phyloP scores from a whole-genome alignment of 2,113 vertebrate genomes.

The Penelope pileata region DNA sequence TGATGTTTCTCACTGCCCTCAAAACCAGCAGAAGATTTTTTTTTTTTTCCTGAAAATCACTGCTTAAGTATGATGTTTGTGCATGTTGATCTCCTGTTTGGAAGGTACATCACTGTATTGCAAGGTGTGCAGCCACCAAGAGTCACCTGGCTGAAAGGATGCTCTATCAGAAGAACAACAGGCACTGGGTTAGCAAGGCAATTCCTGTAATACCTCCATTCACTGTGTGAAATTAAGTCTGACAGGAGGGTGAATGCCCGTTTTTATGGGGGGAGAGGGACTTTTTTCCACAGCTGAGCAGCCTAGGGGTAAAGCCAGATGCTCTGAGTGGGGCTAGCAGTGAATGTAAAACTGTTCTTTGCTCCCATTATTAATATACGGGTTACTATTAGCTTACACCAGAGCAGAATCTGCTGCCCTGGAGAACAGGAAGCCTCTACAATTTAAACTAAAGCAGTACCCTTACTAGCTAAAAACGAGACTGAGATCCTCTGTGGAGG shows the following conservation, averaged over 20 bases:
- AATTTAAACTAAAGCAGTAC: background rate
- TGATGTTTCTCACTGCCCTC: background rate
- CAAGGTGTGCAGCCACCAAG: background rate
- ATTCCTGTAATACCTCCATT: background rate
- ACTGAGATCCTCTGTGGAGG: background rate
- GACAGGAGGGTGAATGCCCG: too few species aligned
- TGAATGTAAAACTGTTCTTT: background rate
- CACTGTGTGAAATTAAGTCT: background rate
- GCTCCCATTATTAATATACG: background rate
- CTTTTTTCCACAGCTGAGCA: background rate
- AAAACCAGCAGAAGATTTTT: background rate
- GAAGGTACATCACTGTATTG: background rate
- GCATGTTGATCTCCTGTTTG: background rate
- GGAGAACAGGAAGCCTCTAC: background rate
- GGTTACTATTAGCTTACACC: background rate
- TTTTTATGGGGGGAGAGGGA: background rate
- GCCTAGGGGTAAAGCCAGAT: background rate
- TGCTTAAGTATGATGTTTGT: background rate
- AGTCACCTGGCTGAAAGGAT: background rate
- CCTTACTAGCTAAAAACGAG: background rate
- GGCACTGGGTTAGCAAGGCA: background rate
- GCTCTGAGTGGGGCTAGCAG: background rate
- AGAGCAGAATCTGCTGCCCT: background rate
- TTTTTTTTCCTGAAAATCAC: background rate
- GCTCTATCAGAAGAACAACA: background rate